Base-by-base conservation (phyloP, 2,797 vertebrate species). In the Tragelaphus eurycerus region DNA sequence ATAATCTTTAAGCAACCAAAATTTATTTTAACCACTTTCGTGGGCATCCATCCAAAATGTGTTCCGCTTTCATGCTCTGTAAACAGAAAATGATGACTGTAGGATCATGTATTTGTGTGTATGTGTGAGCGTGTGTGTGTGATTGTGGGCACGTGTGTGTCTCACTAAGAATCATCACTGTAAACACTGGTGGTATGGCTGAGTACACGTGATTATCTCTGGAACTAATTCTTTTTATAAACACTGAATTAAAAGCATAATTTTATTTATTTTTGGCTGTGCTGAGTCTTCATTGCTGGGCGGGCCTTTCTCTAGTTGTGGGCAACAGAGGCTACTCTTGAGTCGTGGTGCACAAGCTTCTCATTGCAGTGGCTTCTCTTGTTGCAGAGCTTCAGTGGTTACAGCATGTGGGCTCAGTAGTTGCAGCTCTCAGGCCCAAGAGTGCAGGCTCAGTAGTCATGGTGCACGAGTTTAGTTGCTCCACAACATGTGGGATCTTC, bases 91-190 rank as follows among this genome's bases (percentile, higher is more conserved):
- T 4, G 7, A 9, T 27, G 71, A 19, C 5, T 43, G 1, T 6
- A 29, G 5, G 48, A 3, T 15, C 5, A 13, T 0, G 4, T 10
- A n/a, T 2, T 2, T 27, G 55, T 3, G 25, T 14, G 23, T 10
- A 5, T 15, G 25, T n/a, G 64, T 13, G n/a, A 31, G 27, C 19
- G 21, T 50, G 4, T 10, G 17, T 13, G 4, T 25, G 29, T 27
- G 43, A 29, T 2, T 7, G 27, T 13, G 74, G 27, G 67, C 25
- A n/a, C 0, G 1, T 21, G 38, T 13, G 9, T 29, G 34, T 23
- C 52, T 27, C 2, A 5, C 43, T 17, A 71, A 62, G 76, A 15
- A 17, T 5, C 1, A 0, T n/a, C 86, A 19, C 52, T 8, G 0
- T 14, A 25, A 48, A 14, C 29, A 14, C 2, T 7, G 64, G 4